These are phyloP conservation scores for Acromyrmex echinatior DNA, from an alignment of 1,140 invertebrate species.

Conservation along the genomic window DNA sequence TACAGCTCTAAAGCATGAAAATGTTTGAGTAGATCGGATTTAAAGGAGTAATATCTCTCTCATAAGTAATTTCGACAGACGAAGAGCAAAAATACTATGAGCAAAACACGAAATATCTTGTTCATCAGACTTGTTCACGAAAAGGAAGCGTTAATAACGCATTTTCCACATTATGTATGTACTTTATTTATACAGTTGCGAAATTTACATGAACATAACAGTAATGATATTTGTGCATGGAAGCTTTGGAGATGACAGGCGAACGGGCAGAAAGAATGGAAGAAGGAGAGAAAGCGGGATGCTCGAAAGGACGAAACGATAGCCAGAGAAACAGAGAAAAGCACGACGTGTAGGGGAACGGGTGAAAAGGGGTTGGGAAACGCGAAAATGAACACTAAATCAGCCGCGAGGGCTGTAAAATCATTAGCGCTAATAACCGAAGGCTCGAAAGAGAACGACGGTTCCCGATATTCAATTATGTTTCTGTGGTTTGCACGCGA, in stretches of 20 bases:
- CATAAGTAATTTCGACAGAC: constrained; percentile 9
- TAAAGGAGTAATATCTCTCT: neutral
- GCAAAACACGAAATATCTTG: neutral
- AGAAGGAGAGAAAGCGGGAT: neutral
- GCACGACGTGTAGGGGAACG: neutral
- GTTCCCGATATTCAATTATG: constrained; percentile 74
- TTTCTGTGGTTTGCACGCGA: constrained; percentile 65
- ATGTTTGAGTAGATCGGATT: neutral
- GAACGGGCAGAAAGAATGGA: neutral
- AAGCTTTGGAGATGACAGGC: constrained; percentile 22
- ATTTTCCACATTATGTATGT: neutral
- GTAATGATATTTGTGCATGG: neutral
- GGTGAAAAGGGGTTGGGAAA: neutral
- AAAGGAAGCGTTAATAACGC: constrained; percentile 16
- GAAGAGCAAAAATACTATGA: neutral
- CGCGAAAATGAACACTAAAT: constrained; percentile 57
- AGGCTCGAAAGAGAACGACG: constrained; percentile 63
- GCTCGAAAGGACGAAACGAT: constrained; percentile 5
- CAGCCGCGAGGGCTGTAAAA: constrained; percentile 67
- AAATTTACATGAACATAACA: constrained; percentile 15
- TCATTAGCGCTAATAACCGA: constrained; percentile 77
- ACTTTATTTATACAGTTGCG: constrained; percentile 1
- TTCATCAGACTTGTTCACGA: neutral
- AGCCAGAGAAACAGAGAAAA: constrained; percentile 13
- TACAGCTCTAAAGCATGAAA: neutral